Percentiles rank a stretch among this genome's conserved stretches.
These are phyloP conservation scores for Prinia subflava DNA, from an alignment of 2,113 vertebrate species.

Conservation along the genomic window DNA sequence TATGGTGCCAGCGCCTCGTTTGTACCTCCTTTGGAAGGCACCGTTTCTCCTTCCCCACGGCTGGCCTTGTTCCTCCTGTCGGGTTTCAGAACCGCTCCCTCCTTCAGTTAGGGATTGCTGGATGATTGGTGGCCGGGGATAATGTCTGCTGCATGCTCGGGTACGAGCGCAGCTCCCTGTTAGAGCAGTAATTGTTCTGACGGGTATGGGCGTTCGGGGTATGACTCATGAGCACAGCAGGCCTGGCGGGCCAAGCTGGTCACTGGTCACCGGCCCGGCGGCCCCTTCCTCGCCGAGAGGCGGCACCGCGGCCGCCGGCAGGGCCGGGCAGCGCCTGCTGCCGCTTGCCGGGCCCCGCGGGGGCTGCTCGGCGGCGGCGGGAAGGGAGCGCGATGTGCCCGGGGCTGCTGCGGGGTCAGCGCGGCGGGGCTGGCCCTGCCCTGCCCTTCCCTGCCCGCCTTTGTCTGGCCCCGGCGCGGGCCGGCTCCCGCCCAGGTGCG, in stretches of 20 bases:
- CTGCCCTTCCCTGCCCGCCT: constrained; percentile 1
- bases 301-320: not conserved
- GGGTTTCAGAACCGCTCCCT: not conserved
- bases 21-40: not conserved
- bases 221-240: not conserved
- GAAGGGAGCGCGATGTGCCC: not conserved
- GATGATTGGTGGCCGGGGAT: not conserved
- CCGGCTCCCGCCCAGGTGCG: too few species aligned
- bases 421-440: not conserved
- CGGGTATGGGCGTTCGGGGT: rapidly evolving
- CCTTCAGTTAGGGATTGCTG: not conserved
- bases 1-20: not conserved
- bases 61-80: not conserved
- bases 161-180: not conserved
- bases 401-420: not conserved
- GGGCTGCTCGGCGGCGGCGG: not conserved
- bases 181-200: not conserved
- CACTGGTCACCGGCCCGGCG: not conserved
- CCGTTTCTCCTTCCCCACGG: not conserved
- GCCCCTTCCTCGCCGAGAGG: not conserved
- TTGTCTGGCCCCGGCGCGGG: constrained; percentile 9
- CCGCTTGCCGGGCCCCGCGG: not conserved
- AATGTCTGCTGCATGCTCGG: not conserved
- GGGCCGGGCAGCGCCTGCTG: not conserved
- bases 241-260: not conserved